Evolutionary conservation across 2,888 invertebrate genomes (phyloP).

Genomic region (Craniophora ligustri): DNA sequence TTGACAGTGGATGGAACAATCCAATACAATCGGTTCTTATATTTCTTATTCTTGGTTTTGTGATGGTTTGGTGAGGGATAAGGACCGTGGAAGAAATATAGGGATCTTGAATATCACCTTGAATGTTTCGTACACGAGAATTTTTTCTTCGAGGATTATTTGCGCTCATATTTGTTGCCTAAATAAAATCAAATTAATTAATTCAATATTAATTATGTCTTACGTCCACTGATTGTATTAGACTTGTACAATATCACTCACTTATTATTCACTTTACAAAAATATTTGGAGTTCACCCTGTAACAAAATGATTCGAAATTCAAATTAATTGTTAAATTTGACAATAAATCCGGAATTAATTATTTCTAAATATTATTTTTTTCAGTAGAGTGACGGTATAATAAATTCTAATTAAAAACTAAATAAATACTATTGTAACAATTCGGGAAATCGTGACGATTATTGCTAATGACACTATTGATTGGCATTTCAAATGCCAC

Average conservation of each 20-base stretch:
- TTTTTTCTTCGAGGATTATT: slow-evolving; percentile 59
- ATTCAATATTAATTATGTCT: slow-evolving; percentile 23
- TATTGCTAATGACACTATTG: too few species aligned
- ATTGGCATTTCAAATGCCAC: too few species aligned
- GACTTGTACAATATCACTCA: slow-evolving; percentile 34
- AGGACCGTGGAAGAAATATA: slow-evolving; percentile 77
- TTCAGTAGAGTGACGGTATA: slow-evolving; percentile 24
- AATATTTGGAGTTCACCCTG: slow-evolving; percentile 21
- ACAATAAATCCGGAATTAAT: slow-evolving; percentile 8
- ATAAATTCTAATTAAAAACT: slow-evolving; percentile 28
- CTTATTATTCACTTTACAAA: slow-evolving; percentile 20
- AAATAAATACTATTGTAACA: too few species aligned
- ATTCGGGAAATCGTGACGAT: too few species aligned
- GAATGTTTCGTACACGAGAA: slow-evolving; percentile 52
- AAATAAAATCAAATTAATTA: slow-evolving; percentile 31
- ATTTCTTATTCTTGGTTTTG: slow-evolving; percentile 68
- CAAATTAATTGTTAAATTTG: slow-evolving; percentile 22
- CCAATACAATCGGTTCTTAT: slow-evolving; percentile 68
- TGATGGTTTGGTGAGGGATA: slow-evolving; percentile 58
- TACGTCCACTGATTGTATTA: slow-evolving; percentile 13
- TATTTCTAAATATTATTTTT: slow-evolving; percentile 16
- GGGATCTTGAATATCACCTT: slow-evolving; percentile 83
- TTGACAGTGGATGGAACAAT: slow-evolving; percentile 73
- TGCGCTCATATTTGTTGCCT: slow-evolving; percentile 65
- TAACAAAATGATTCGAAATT: slow-evolving; percentile 43